Evolutionary conservation across 2,797 vertebrate species (phyloP).

Genomic region (Onychomys torridus): DNA sequence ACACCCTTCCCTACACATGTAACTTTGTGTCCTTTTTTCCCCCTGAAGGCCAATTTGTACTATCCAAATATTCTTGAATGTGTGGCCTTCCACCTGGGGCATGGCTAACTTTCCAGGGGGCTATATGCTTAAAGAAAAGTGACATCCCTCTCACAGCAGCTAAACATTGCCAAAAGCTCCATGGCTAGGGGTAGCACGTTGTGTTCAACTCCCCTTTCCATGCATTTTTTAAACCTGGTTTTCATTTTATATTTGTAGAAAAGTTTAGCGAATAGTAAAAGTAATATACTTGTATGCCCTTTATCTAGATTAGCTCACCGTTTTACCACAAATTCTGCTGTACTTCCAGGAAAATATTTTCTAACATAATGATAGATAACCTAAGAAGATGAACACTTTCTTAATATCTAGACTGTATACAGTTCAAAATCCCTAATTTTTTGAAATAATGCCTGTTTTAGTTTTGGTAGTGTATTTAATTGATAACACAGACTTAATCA

Average conservation of each 20-base stretch:
- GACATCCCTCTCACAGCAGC: not conserved
- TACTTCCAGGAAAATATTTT: slow-evolving; percentile 50
- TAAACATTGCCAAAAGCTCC: not conserved
- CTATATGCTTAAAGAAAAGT: not conserved
- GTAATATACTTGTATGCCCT: not conserved
- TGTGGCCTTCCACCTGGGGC: not conserved
- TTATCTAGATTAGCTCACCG: slow-evolving; percentile 40
- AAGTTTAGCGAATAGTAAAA: slow-evolving; percentile 42
- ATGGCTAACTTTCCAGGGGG: not conserved
- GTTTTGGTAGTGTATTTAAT: slow-evolving; percentile 36
- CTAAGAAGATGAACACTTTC: slow-evolving; percentile 6
- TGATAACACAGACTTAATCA: not conserved
- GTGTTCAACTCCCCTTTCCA: not conserved
- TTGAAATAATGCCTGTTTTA: slow-evolving; percentile 33
- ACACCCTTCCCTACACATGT: not conserved
- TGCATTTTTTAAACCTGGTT: not conserved
- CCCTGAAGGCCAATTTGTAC: not conserved
- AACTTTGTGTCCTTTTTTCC: not conserved
- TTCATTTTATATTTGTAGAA: slow-evolving; percentile 47
- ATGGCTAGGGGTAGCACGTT: not conserved
- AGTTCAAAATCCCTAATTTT: slow-evolving; percentile 1
- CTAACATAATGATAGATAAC: not conserved
- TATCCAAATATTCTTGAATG: not conserved
- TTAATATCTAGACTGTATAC: slow-evolving; percentile 45
- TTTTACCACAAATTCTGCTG: slow-evolving; percentile 17